Conservation (phyloP, 2,888 invertebrate genomes). For the Bellardia bayeri region DNA sequence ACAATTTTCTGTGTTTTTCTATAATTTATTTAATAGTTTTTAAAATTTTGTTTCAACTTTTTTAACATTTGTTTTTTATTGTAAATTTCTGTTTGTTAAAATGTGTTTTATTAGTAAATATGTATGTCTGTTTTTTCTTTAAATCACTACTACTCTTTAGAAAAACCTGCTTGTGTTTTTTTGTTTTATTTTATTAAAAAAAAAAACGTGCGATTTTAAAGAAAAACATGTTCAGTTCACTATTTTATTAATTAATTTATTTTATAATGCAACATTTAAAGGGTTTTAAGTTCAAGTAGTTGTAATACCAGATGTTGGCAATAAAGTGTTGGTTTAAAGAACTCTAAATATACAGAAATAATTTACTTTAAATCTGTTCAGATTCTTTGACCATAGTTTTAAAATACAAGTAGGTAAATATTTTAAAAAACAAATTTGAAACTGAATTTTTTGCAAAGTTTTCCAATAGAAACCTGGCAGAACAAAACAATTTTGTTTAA, state of each 20-base stretch:
- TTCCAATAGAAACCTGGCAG: too few relatives aligned
- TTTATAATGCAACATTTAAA: constrained; percentile 6
- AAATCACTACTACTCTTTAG: background rate
- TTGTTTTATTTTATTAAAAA: constrained; percentile 5
- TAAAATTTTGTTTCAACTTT: background rate
- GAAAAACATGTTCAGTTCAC: background rate
- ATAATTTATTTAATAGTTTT: constrained; percentile 4
- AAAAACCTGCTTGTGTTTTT: background rate
- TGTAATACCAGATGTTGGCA: background rate
- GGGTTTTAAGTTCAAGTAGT: constrained; percentile 53
- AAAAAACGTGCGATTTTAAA: background rate
- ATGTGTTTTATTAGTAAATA: background rate
- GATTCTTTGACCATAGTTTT: too few relatives aligned
- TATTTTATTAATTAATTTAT: background rate
- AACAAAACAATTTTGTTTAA: too few relatives aligned
- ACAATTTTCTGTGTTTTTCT: background rate
- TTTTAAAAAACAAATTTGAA: too few relatives aligned
- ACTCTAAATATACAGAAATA: too few relatives aligned
- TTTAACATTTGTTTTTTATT: background rate
- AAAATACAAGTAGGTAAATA: too few relatives aligned
- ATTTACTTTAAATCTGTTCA: too few relatives aligned
- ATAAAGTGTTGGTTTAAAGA: background rate
- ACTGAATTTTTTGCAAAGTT: too few relatives aligned
- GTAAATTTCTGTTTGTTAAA: too few relatives aligned
- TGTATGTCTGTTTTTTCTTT: background rate